A percentile compares a stretch with the other conserved stretches of the same genome.
These are phyloP conservation scores for Drosophila kuntzei DNA, from an alignment of 2,888 invertebrate species.

Conservation along the genomic window DNA sequence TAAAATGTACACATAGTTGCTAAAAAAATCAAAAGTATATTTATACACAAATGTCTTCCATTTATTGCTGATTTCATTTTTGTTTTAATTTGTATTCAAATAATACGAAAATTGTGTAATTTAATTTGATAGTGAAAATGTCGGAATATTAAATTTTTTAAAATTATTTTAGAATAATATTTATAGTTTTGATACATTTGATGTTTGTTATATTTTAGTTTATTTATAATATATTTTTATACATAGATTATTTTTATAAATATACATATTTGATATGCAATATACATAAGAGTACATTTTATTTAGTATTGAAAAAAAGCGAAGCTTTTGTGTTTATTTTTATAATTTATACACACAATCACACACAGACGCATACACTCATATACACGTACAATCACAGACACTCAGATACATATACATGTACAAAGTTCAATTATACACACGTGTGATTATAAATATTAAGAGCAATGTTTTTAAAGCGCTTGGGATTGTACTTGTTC, in stretches of 20 bases:
- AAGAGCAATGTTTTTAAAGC: conserved; percentile 49
- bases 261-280: conserved; percentile 45
- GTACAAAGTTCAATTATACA: conserved; percentile 24
- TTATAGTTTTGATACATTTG: conserved; percentile 12
- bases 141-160: not conserved
- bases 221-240: conserved; percentile 29
- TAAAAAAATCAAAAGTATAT: conserved; percentile 19
- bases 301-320: conserved; percentile 35
- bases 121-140: conserved; percentile 13
- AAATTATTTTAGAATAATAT: conserved; percentile 1
- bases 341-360: conserved; percentile 29
- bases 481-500: conserved; percentile 44
- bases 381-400: conserved; percentile 20
- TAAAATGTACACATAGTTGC: conserved; percentile 45
- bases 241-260: conserved; percentile 31
- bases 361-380: conserved; percentile 26
- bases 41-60: conserved; percentile 25
- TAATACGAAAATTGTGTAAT: conserved; percentile 25
- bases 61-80: not conserved
- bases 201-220: not conserved
- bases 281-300: conserved; percentile 33
- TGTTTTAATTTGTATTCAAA: not conserved
- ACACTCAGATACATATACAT: conserved; percentile 25
- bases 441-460: conserved; percentile 22
- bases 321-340: conserved; percentile 44